A percentile compares a stretch with the other conserved stretches of the same genome.
phyloP scores from a whole-genome alignment of 2,888 invertebrate genomes.

The Ellobium chinense region DNA sequence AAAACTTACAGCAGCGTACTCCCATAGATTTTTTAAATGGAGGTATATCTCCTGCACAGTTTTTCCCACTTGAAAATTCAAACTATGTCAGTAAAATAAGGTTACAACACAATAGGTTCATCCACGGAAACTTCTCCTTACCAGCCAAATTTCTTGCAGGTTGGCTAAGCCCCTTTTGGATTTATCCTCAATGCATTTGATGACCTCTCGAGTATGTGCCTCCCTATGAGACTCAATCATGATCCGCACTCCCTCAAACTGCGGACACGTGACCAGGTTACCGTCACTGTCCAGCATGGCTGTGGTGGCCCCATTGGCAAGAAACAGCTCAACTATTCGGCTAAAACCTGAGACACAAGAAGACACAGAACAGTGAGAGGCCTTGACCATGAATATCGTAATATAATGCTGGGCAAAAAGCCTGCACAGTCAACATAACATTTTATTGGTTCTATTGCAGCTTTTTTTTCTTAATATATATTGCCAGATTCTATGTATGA shows the following conservation, averaged over 20 bases:
- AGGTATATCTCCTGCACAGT: too few species aligned
- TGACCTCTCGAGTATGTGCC: conserved; percentile 63
- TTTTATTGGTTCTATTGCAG: too few species aligned
- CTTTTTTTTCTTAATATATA: too few species aligned
- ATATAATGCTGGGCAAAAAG: too few species aligned
- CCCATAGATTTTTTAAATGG: too few species aligned
- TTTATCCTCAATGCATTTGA: conserved; percentile 61
- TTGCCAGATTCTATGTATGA: too few species aligned
- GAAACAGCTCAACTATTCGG: conserved; percentile 64
- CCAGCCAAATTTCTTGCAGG: conserved; percentile 66
- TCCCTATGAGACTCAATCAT: conserved; percentile 66
- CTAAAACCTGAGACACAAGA: conserved; percentile 62
- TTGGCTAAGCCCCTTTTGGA: conserved; percentile 59
- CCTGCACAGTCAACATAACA: neutral
- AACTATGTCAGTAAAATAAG: too few species aligned
- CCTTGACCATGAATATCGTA: too few species aligned
- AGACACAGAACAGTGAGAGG: neutral
- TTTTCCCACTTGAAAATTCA: too few species aligned
- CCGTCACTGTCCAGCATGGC: conserved; percentile 66
- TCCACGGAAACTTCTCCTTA: conserved; percentile 55
- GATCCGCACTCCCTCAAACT: conserved; percentile 71
- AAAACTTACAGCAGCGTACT: too few species aligned
- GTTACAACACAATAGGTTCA: too few species aligned
- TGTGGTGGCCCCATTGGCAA: conserved; percentile 69
- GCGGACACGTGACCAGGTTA: conserved; percentile 64